Percentiles rank a stretch among this genome's conserved stretches.
Evolutionary conservation across 2,888 invertebrate genomes (phyloP).

Genomic region (Plebejus anna): DNA sequence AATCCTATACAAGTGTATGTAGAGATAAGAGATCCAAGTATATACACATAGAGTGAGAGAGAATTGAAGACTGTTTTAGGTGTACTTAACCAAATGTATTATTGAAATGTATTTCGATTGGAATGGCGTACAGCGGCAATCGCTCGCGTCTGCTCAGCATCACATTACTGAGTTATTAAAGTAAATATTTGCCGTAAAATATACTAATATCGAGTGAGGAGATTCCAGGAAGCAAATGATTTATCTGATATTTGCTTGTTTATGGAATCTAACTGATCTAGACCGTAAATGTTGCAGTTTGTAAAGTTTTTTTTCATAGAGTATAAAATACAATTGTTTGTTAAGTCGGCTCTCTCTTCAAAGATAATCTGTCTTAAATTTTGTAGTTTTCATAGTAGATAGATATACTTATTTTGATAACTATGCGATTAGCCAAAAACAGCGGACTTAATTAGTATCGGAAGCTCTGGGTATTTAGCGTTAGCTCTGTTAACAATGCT

Average conservation of each 20-base stretch:
- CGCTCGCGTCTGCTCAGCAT: not conserved
- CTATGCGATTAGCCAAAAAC: not conserved
- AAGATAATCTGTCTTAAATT: no score
- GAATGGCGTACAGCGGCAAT: not conserved
- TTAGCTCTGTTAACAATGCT: no score
- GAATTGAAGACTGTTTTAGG: not conserved
- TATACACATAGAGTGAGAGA: not conserved
- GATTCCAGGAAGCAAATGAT: not conserved
- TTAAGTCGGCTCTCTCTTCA: no score
- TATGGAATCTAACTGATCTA: not conserved
- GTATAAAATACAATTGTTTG: no score
- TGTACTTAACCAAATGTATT: not conserved
- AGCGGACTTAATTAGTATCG: no score
- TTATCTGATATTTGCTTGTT: not conserved
- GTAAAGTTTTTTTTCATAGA: not conserved
- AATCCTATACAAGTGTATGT: no score
- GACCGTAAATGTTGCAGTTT: not conserved
- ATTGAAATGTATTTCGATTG: not conserved
- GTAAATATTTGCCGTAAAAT: constrained; percentile 16
- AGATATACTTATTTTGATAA: no score
- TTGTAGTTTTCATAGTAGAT: no score
- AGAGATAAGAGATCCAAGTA: no score
- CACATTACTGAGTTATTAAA: constrained; percentile 2
- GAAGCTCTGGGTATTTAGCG: no score
- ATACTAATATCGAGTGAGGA: not conserved